Percentiles rank a stretch among this genome's conserved stretches.
These are phyloP conservation scores for Glossosoma conforme DNA, from an alignment of 1,140 invertebrate species.

Conservation along the genomic window DNA sequence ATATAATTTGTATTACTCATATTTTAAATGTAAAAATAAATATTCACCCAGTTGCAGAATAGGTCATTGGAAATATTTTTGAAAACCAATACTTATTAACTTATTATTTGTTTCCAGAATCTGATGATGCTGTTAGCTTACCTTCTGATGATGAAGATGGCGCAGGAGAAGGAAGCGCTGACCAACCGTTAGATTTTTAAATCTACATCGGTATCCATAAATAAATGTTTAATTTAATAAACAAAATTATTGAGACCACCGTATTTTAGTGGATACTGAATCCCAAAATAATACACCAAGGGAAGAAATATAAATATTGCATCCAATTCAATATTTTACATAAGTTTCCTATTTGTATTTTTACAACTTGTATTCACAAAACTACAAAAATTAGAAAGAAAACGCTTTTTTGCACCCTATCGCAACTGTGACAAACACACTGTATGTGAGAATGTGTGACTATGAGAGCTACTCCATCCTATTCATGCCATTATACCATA, in stretches of 20 bases:
- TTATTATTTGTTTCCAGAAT: constrained; percentile 33
- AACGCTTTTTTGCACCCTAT: constrained; percentile 32
- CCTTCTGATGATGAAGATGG: constrained; percentile 64
- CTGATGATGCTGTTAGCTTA: constrained; percentile 56
- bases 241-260: constrained; percentile 6
- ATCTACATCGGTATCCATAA: constrained; percentile 19
- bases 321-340: constrained; percentile 27
- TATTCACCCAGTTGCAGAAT: no score
- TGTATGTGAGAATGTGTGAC: constrained; percentile 19
- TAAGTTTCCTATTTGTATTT: constrained; percentile 32
- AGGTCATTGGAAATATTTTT: no score
- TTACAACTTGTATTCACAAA: constrained; percentile 32
- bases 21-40: no score
- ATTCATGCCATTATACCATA: constrained; percentile 28
- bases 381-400: constrained; percentile 30
- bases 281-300: background rate
- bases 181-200: constrained; percentile 74
- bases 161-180: constrained; percentile 69
- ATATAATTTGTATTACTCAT: no score
- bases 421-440: constrained; percentile 22
- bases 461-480: constrained; percentile 30
- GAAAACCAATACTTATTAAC: no score
- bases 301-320: constrained; percentile 21
- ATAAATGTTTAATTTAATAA: constrained; percentile 1
- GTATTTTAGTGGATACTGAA: background rate